These are phyloP conservation scores for Rotaria socialis DNA, from an alignment of 2,888 invertebrate genomes.

Conservation along the genomic window DNA sequence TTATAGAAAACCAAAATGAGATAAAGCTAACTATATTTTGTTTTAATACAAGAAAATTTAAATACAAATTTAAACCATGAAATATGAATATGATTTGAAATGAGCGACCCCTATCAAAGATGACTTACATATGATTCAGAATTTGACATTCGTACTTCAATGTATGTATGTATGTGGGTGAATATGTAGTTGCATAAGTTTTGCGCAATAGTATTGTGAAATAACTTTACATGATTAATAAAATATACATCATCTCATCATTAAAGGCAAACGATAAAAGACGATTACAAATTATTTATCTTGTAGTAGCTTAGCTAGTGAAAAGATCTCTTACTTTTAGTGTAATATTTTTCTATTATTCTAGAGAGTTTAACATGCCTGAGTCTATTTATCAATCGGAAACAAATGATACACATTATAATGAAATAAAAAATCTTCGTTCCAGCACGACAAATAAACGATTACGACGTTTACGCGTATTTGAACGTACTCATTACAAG, in stretches of 20 bases:
- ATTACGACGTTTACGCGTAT: neutral
- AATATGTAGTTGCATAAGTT: too few relatives aligned
- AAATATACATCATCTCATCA: neutral
- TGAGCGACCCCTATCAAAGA: too few relatives aligned
- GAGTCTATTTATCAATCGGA: neutral
- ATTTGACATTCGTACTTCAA: too few relatives aligned
- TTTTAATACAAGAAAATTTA: too few relatives aligned
- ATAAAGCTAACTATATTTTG: too few relatives aligned
- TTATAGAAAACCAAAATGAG: neutral
- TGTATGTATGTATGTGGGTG: too few relatives aligned
- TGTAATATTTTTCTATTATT: too few relatives aligned
- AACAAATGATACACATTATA: neutral
- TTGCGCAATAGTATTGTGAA: constrained; percentile 3
- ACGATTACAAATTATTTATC: neutral
- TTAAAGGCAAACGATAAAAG: neutral
- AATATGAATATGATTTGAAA: too few relatives aligned
- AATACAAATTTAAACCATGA: too few relatives aligned
- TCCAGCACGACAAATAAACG: neutral
- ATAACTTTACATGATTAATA: neutral
- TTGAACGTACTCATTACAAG: neutral
- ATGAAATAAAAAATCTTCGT: neutral
- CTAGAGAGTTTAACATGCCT: neutral
- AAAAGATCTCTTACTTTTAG: too few relatives aligned
- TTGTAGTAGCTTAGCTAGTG: too few relatives aligned
- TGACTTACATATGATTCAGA: too few relatives aligned